Base-by-base conservation (phyloP, 2,888 invertebrate genomes). In the Hirudinaria manillensis region DNA sequence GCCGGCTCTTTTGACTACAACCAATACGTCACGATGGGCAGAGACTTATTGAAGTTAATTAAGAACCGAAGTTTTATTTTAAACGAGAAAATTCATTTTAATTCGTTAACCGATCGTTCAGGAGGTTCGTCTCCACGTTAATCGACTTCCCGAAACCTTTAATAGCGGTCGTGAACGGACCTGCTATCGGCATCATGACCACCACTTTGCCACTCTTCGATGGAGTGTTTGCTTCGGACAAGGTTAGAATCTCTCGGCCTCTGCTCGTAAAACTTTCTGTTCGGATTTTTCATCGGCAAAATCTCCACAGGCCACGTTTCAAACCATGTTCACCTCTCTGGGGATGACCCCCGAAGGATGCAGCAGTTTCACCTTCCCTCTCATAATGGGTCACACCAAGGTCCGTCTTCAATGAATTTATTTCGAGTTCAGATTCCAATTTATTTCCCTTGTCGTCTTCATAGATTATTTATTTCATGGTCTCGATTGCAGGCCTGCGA, bases 321-420 rank as follows among this genome's bases (percentile, higher is more conserved):
- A 89, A 76, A 92, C 94, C 21, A 97, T 97, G 10, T 98, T 98
- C 84, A 89, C 91, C 27, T 88, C 89, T 79, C 85, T 96, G 75
- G 95, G 94, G 1, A 88, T 96, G 79, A 89, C 91, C 53, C 91
- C 94, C 24, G 97, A 98, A 88, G 95, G 91, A 13, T 93, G 93
- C 82, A 93, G 95, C 3, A 90, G 93, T 29, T 91, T 90, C 80
- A 90, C 90, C 74, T 94, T 95, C 84, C 93, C 97, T 0, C 87
- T 87, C 81, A 87, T 94, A 72, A 89, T 98, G 87, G 97, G 97
- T 7, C 74, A 89, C 74, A 90, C 91, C 76, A 93, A 92, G 87
- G 91, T 87, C 77, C 74, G 79, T n/a, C n/a, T n/a, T 45, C 16
- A 45, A 74, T 66, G 19, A 21, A 61, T 27, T 55, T 61, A 27